Percentiles rank a stretch among this genome's conserved stretches.
Evolutionary conservation across 2,113 vertebrate genomes (phyloP).

Genomic region (Apodemus speciosus): DNA sequence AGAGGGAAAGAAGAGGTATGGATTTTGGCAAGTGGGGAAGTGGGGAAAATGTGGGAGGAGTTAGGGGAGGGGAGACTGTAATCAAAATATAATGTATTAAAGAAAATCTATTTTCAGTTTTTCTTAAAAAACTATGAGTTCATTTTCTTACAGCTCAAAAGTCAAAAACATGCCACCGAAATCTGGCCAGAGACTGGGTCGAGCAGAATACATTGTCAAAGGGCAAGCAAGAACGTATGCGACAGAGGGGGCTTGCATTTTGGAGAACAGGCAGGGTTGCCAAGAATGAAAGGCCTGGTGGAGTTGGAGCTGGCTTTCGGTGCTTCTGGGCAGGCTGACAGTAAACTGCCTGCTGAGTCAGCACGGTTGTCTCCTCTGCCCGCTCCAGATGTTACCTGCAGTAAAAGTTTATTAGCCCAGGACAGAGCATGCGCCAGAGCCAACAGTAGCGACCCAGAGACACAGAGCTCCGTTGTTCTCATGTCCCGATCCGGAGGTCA

Average conservation of each 20-base stretch:
- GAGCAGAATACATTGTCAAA: neutral
- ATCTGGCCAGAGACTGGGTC: neutral
- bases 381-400: too few species aligned
- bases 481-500: conserved; percentile 57
- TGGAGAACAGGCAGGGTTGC: neutral
- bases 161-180: neutral
- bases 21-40: neutral
- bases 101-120: neutral
- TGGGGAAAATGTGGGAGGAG: neutral
- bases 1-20: neutral
- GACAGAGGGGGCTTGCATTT: neutral
- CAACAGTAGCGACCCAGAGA: neutral
- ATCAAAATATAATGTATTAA: neutral
- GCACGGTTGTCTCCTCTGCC: neutral
- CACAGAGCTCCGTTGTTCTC: conserved; percentile 68
- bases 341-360: conserved; percentile 1
- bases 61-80: neutral
- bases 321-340: neutral
- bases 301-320: neutral
- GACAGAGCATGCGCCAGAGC: neutral
- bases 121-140: neutral
- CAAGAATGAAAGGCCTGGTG: neutral
- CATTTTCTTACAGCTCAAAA: neutral
- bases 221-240: neutral
- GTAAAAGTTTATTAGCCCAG: neutral